These are phyloP conservation scores for Cynopterus brachyotis DNA, from an alignment of 2,113 vertebrate genomes.

Conservation along the genomic window DNA sequence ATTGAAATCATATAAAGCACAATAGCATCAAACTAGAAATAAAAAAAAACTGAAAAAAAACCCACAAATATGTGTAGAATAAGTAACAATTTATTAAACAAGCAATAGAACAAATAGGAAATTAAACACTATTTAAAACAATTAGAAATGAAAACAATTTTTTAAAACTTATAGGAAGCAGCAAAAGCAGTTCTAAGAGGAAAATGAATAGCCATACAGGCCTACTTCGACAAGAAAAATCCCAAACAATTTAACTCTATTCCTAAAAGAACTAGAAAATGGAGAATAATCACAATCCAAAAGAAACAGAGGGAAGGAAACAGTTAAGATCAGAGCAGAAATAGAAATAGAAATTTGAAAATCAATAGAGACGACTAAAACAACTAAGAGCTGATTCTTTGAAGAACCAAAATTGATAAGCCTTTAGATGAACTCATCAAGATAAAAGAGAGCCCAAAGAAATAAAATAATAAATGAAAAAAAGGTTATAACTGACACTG, in stretches of 20 bases:
- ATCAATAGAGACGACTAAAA: not conserved
- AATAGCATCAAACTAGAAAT: not conserved
- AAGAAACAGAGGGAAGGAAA: not conserved
- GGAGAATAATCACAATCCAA: not conserved
- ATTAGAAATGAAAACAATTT: not conserved
- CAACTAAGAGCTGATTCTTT: not conserved
- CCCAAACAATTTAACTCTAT: not conserved
- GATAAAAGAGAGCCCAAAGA: not conserved
- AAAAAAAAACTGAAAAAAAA: not conserved
- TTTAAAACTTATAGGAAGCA: not conserved
- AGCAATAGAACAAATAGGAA: not conserved
- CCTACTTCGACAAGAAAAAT: not conserved
- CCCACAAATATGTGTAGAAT: not conserved
- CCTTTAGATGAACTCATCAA: not conserved
- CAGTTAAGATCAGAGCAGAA: not conserved
- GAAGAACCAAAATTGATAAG: not conserved
- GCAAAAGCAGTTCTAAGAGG: not conserved
- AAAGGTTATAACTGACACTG: not conserved
- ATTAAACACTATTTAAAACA: not conserved
- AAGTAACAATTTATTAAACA: not conserved
- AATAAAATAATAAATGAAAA: not conserved
- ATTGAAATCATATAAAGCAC: not conserved
- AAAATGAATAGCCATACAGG: not conserved
- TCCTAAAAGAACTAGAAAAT: not conserved
- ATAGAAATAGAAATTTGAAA: not conserved